These are phyloP conservation scores for Pristiophorus japonicus DNA, from an alignment of 2,113 vertebrate genomes.

Conservation along the genomic window DNA sequence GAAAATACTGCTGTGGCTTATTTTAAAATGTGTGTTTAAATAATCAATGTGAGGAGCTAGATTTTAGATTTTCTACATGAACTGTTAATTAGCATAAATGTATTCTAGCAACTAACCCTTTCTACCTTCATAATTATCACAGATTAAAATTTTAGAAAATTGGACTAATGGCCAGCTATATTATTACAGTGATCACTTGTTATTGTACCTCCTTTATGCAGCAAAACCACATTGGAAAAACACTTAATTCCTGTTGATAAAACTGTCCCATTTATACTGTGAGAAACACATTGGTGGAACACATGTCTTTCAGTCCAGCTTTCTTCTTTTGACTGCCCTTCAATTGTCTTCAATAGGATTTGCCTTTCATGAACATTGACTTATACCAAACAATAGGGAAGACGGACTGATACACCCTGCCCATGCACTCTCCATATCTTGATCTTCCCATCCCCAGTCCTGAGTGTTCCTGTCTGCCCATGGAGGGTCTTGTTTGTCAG, in stretches of 20 bases:
- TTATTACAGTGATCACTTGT: not conserved
- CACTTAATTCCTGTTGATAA: not conserved
- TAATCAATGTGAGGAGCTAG: not conserved
- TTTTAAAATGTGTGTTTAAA: no score
- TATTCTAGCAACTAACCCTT: not conserved
- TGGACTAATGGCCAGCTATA: not conserved
- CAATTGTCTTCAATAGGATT: not conserved
- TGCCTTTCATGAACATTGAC: not conserved
- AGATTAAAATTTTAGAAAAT: not conserved
- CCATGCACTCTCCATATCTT: not conserved
- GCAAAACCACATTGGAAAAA: not conserved
- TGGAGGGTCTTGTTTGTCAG: not conserved
- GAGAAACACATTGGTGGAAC: not conserved
- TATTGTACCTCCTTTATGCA: not conserved
- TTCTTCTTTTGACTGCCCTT: not conserved
- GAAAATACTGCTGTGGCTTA: not conserved
- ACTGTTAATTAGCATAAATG: not conserved
- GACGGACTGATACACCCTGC: not conserved
- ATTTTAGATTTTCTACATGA: not conserved
- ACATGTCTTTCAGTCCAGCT: not conserved
- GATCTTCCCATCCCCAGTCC: not conserved
- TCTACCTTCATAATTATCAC: not conserved
- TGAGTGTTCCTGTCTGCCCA: not conserved
- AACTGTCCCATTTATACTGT: not conserved
- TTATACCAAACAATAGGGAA: not conserved